Percentiles rank a stretch among this genome's conserved stretches.
These are phyloP conservation scores for Melanotaenia boesemani DNA, from an alignment of 2,797 vertebrate genomes.

Conservation along the genomic window DNA sequence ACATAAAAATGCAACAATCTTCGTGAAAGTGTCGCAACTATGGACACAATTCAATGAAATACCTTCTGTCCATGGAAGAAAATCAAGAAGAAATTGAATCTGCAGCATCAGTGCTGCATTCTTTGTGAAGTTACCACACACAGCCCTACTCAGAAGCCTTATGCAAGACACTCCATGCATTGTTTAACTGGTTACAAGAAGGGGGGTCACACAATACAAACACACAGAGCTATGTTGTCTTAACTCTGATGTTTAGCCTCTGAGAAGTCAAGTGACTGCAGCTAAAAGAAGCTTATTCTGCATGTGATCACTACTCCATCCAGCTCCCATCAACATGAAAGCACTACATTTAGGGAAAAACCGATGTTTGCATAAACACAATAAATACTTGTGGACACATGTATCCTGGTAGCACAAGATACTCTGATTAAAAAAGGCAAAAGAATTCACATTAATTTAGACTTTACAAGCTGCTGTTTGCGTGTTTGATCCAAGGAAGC, in stretches of 20 bases:
- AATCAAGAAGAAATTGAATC: not conserved
- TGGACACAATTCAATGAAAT: not conserved
- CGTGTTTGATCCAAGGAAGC: conserved; percentile 57
- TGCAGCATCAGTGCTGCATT: not conserved
- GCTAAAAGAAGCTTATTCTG: conserved; percentile 41
- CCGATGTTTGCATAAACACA: conserved; percentile 29
- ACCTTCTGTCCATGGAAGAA: not conserved
- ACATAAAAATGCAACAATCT: too few species aligned
- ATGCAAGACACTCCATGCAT: not conserved
- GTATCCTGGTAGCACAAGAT: conserved; percentile 43
- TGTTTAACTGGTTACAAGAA: not conserved
- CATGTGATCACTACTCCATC: conserved; percentile 40
- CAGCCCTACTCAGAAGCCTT: not conserved
- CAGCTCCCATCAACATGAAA: conserved; percentile 12
- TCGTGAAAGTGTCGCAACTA: not conserved
- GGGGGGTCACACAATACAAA: not conserved
- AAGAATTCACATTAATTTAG: conserved; percentile 62
- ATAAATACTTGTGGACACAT: conserved; percentile 32
- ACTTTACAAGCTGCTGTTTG: conserved; percentile 63
- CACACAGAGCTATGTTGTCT: conserved; percentile 19
- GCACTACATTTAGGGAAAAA: not conserved
- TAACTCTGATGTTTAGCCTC: conserved; percentile 10
- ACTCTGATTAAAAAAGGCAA: conserved; percentile 46
- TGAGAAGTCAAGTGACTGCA: conserved; percentile 53
- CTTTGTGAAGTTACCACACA: conserved; percentile 3